Conservation (phyloP, 2,888 invertebrate genomes). For the Microdon myrmicae region DNA sequence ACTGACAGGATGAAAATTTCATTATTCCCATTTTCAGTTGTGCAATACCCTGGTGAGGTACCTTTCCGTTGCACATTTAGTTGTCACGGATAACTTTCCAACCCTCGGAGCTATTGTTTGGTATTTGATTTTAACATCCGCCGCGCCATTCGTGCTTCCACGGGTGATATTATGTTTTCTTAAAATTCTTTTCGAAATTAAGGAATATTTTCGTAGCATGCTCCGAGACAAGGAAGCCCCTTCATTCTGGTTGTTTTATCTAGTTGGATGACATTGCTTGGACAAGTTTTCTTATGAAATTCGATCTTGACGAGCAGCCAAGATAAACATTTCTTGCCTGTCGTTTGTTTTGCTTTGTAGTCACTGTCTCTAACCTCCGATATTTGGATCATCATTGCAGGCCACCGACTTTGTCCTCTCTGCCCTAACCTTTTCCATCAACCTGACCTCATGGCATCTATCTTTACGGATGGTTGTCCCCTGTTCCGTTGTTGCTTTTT, state of each 20-base stretch:
- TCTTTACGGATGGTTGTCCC: no score
- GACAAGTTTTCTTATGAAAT: slow-evolving; percentile 27
- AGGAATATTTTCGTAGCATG: neutral
- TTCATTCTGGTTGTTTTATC: no score
- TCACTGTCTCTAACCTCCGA: slow-evolving; percentile 38
- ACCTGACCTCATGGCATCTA: no score
- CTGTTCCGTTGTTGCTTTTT: neutral
- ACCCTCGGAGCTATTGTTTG: slow-evolving; percentile 2
- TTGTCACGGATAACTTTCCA: slow-evolving; percentile 45
- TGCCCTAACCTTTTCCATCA: no score
- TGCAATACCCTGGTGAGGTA: slow-evolving; percentile 11
- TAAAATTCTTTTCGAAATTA: slow-evolving; percentile 7
- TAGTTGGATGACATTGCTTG: no score
- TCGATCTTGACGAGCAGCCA: slow-evolving; percentile 34
- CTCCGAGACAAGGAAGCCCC: no score
- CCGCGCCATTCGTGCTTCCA: no score
- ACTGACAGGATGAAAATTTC: slow-evolving; percentile 50
- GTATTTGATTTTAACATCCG: no score
- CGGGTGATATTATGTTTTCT: no score
- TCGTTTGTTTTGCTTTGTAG: slow-evolving; percentile 12
- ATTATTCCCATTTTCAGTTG: slow-evolving; percentile 47
- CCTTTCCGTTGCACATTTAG: slow-evolving; percentile 28
- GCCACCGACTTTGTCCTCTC: no score
- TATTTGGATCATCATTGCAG: slow-evolving; percentile 17
- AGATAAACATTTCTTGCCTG: slow-evolving; percentile 28